A percentile compares a stretch with the other conserved stretches of the same genome.
Evolutionary conservation across 2,113 vertebrate genomes (phyloP).

Genomic region (Spea bombifrons): DNA sequence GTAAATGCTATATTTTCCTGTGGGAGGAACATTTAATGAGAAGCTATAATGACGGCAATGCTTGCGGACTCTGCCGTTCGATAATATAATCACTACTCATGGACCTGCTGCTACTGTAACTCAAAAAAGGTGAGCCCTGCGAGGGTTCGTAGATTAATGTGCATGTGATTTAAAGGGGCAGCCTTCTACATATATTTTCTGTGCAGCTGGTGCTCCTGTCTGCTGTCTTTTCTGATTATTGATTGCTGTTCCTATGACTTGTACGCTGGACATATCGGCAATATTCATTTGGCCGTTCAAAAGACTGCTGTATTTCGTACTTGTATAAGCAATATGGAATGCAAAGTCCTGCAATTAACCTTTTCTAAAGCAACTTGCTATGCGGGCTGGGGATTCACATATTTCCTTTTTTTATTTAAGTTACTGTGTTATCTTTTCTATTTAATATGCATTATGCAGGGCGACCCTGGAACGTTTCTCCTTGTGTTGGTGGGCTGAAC

Average conservation of each 20-base stretch:
- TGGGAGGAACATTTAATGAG: conserved; percentile 45
- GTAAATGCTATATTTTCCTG: conserved; percentile 47
- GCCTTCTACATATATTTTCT: neutral
- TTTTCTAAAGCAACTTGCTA: neutral
- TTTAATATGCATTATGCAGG: too few relatives aligned
- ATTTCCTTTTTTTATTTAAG: too few relatives aligned
- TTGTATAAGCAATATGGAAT: neutral
- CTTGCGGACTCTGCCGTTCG: conserved; percentile 26
- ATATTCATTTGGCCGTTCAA: conserved; percentile 26
- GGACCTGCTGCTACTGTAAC: conserved; percentile 45
- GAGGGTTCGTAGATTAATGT: conserved; percentile 37
- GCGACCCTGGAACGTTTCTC: too few relatives aligned
- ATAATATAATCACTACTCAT: conserved; percentile 47
- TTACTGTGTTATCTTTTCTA: too few relatives aligned
- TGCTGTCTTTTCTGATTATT: conserved; percentile 37
- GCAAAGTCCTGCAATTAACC: neutral
- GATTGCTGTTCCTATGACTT: conserved; percentile 1
- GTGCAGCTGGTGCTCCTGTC: neutral
- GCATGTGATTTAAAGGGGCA: conserved; percentile 40
- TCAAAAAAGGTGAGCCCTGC: conserved; percentile 29
- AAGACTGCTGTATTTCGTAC: neutral
- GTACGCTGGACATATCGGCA: conserved; percentile 28
- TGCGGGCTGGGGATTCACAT: too few relatives aligned
- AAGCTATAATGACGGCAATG: conserved; percentile 43
- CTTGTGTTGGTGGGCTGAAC: too few relatives aligned